Evolutionary conservation across 2,113 vertebrate genomes (phyloP).

Genomic region (Rhinolophus sinicus): DNA sequence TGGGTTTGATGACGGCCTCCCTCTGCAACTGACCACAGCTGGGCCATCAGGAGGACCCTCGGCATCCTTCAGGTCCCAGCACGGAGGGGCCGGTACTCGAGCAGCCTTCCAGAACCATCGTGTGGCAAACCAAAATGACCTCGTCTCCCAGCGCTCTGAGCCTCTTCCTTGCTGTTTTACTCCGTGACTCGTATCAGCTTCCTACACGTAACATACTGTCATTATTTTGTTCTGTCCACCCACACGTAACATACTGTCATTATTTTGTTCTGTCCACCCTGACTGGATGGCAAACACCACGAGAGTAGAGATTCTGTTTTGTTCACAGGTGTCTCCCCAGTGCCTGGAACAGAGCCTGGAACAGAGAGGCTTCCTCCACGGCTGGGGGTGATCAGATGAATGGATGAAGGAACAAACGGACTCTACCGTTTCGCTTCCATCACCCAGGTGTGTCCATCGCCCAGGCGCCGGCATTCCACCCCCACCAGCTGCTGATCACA

Average conservation of each 20-base stretch:
- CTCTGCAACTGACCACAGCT: not conserved
- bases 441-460: not conserved
- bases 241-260: not conserved
- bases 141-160: not conserved
- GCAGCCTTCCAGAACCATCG: not conserved
- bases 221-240: not conserved
- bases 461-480: accelerated
- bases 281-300: not conserved
- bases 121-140: not conserved
- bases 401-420: not conserved
- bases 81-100: not conserved
- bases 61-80: not conserved
- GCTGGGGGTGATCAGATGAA: not conserved
- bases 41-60: not conserved
- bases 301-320: too few species aligned
- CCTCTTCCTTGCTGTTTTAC: not conserved
- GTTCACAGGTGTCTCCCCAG: too few species aligned
- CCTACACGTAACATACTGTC: not conserved
- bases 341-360: not conserved
- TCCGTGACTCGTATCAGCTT: accelerated
- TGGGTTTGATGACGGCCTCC: not conserved
- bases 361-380: not conserved
- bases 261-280: not conserved
- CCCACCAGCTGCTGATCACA: accelerated
- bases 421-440: not conserved